A percentile compares a stretch with the other conserved stretches of the same genome.
Conservation (phyloP, 2,888 invertebrate species). For the Brenthis hecate region DNA sequence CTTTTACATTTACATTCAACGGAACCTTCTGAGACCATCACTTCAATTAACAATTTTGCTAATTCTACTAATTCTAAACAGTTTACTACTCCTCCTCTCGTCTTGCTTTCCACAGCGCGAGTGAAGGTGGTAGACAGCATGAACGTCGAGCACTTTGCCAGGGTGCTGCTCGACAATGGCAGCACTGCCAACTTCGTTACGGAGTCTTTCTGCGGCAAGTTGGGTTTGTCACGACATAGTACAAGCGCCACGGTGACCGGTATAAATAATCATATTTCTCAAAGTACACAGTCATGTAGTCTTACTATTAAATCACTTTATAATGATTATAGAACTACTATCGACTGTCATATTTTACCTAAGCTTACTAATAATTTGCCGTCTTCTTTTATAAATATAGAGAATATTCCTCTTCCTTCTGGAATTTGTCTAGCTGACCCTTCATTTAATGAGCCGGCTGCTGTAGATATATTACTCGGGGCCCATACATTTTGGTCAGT, state of each 20-base stretch:
- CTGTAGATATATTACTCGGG: conserved; percentile 38
- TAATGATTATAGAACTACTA: not conserved
- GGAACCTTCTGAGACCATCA: not conserved
- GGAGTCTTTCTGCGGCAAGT: not conserved
- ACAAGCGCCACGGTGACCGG: conserved; percentile 16
- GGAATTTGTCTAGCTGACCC: conserved; percentile 6
- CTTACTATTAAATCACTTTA: conserved; percentile 8
- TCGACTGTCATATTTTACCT: conserved; percentile 1
- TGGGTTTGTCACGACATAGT: conserved; percentile 10
- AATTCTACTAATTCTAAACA: conserved; percentile 17
- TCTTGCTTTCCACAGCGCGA: conserved; percentile 4
- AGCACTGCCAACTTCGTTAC: conserved; percentile 30
- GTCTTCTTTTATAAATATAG: not conserved
- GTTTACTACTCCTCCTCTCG: not conserved
- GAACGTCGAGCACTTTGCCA: conserved; percentile 2
- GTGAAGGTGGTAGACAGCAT: not conserved
- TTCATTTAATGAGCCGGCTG: conserved; percentile 1
- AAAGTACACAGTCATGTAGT: conserved; percentile 7
- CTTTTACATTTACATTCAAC: conserved; percentile 25
- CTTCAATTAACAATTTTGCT: not conserved
- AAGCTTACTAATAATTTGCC: conserved; percentile 1
- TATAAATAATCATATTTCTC: conserved; percentile 26
- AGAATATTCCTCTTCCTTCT: not conserved
- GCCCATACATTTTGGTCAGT: conserved; percentile 42
- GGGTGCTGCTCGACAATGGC: conserved; percentile 11